Evolutionary conservation across 2,797 vertebrate genomes (phyloP).

Genomic region (Bradypus variegatus): DNA sequence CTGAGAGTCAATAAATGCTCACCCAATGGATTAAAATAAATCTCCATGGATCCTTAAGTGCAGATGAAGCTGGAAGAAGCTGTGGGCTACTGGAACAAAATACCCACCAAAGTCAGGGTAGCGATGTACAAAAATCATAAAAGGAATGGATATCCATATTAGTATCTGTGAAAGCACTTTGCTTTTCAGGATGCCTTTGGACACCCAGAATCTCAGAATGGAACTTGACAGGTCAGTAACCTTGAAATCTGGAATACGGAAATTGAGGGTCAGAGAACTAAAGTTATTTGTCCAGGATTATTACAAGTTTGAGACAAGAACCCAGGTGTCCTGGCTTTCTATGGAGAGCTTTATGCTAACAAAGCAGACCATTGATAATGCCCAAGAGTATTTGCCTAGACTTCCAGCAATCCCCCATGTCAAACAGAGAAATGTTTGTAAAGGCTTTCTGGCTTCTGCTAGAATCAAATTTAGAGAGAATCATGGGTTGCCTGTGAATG

Average conservation of each 20-base stretch:
- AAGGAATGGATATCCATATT: fast-evolving
- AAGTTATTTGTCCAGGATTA: neutral
- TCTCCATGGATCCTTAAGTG: too few relatives aligned
- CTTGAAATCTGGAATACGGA: neutral
- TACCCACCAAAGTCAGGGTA: neutral
- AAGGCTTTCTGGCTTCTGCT: neutral
- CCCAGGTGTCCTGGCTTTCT: neutral
- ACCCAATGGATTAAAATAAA: neutral
- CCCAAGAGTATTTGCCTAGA: neutral
- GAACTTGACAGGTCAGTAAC: neutral
- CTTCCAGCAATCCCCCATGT: neutral
- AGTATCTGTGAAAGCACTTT: neutral
- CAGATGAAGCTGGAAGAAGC: neutral
- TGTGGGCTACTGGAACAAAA: neutral
- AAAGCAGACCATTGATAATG: neutral
- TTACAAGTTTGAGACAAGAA: neutral
- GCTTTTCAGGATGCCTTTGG: neutral
- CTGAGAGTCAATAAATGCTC: neutral
- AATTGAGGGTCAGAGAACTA: neutral
- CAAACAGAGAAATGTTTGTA: neutral
- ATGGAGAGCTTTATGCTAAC: neutral
- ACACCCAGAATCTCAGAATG: neutral
- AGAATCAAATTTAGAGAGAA: neutral
- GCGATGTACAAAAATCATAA: neutral
- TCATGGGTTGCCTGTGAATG: neutral